Evolutionary conservation across 2,888 invertebrate genomes (phyloP).

Genomic region (Leptopilina myrica): DNA sequence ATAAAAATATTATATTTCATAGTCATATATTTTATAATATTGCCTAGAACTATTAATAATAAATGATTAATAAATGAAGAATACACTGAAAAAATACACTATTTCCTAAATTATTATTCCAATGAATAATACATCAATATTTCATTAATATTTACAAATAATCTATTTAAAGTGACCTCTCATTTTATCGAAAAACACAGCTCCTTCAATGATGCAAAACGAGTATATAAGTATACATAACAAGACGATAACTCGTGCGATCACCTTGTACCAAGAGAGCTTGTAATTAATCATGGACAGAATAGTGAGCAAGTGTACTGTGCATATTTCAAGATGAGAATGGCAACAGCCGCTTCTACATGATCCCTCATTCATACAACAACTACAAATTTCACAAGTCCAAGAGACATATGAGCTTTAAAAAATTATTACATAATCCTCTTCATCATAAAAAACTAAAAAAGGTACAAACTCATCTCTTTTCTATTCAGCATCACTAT

Average conservation of each 20-base stretch:
- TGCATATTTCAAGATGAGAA: conserved; percentile 33
- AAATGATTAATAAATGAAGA: too few species aligned
- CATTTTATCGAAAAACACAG: neutral
- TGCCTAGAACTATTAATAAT: too few species aligned
- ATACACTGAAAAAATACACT: too few species aligned
- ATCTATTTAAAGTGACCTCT: neutral
- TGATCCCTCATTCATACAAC: conserved; percentile 18
- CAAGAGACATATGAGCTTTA: conserved; percentile 9
- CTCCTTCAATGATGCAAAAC: neutral
- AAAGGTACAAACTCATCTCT: too few species aligned
- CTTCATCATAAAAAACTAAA: too few species aligned
- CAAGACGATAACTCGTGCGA: neutral
- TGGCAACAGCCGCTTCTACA: conserved; percentile 28
- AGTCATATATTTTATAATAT: too few species aligned
- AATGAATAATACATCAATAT: too few species aligned
- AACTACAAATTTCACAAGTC: conserved; percentile 25
- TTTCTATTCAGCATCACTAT: neutral
- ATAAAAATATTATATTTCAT: too few species aligned
- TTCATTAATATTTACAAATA: too few species aligned
- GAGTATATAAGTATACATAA: neutral
- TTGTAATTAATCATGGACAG: conserved; percentile 32
- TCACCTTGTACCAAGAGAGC: conserved; percentile 6
- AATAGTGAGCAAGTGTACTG: conserved; percentile 13
- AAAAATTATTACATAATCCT: neutral
- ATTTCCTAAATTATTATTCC: too few species aligned